Evolutionary conservation across 1,140 invertebrate species (phyloP).

Genomic region (Aphidius ervi): DNA sequence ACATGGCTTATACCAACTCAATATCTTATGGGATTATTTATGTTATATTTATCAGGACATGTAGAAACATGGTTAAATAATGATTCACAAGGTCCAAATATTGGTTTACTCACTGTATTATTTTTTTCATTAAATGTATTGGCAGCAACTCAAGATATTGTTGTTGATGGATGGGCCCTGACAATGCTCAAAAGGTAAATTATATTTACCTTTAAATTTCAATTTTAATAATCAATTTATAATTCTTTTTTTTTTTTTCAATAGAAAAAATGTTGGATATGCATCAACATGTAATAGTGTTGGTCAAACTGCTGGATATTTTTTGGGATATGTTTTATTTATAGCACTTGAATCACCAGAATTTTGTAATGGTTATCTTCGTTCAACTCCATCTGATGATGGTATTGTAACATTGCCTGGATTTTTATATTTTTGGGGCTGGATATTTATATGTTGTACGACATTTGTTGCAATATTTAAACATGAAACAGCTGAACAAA

Average conservation of each 20-base stretch:
- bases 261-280: constrained; percentile 90
- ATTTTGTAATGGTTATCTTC: constrained; percentile 92
- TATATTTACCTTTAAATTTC: constrained; percentile 5
- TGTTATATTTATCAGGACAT: constrained; percentile 76
- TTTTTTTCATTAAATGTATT: constrained; percentile 95
- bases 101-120: constrained; percentile 73
- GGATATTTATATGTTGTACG: constrained; percentile 86
- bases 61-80: constrained; percentile 74
- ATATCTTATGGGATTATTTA: constrained; percentile 76
- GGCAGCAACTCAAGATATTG: constrained; percentile 98
- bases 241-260: background rate
- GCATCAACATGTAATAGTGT: constrained; percentile 98
- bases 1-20: constrained; percentile 96
- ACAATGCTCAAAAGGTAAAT: constrained; percentile 89
- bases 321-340: constrained; percentile 95
- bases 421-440: constrained; percentile 95
- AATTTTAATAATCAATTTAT: background rate
- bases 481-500: constrained; percentile 64
- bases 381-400: constrained; percentile 63
- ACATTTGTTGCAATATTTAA: constrained; percentile 88
- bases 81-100: constrained; percentile 65
- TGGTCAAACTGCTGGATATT: constrained; percentile 97
- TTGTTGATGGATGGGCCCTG: constrained; percentile 98
- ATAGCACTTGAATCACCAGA: constrained; percentile 94
- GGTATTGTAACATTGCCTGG: constrained; percentile 83